phyloP scores from a whole-genome alignment of 2,888 invertebrate species.

The Stegana nigrithorax region DNA sequence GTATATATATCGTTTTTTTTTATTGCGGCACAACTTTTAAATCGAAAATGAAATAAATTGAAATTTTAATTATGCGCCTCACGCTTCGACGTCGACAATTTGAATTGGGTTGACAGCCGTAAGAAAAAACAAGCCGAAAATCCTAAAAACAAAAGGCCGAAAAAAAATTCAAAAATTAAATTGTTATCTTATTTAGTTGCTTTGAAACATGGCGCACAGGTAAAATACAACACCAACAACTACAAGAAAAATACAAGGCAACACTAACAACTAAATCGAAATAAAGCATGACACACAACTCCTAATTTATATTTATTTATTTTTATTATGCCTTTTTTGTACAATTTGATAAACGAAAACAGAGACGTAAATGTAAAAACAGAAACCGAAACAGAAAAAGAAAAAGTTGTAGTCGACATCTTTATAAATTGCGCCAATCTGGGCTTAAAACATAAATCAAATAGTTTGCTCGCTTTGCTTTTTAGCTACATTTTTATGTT shows the following conservation, averaged over 20 bases:
- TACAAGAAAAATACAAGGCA: not conserved
- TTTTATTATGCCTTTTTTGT: too few relatives aligned
- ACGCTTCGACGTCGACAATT: slow-evolving; percentile 59
- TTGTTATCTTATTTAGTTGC: slow-evolving; percentile 38
- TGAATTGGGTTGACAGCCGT: slow-evolving; percentile 57
- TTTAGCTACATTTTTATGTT: slow-evolving; percentile 29
- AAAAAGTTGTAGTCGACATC: slow-evolving; percentile 47
- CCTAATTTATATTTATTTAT: too few relatives aligned
- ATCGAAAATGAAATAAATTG: not conserved
- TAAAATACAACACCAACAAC: not conserved
- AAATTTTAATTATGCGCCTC: slow-evolving; percentile 57
- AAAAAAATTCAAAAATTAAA: slow-evolving; percentile 25
- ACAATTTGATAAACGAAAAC: too few relatives aligned
- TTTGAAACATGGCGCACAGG: slow-evolving; percentile 25
- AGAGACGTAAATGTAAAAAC: slow-evolving; percentile 6
- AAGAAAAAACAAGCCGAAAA: slow-evolving; percentile 20
- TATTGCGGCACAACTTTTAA: not conserved
- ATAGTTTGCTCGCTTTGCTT: slow-evolving; percentile 29
- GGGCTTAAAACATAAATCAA: slow-evolving; percentile 51
- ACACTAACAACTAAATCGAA: slow-evolving; percentile 22
- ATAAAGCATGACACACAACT: not conserved
- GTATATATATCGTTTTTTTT: not conserved
- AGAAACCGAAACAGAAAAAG: too few relatives aligned
- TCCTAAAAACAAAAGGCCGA: slow-evolving; percentile 24
- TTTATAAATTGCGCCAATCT: slow-evolving; percentile 52